Evolutionary conservation across 2,797 vertebrate species (phyloP).

Genomic region (Glyptemys insculpta): DNA sequence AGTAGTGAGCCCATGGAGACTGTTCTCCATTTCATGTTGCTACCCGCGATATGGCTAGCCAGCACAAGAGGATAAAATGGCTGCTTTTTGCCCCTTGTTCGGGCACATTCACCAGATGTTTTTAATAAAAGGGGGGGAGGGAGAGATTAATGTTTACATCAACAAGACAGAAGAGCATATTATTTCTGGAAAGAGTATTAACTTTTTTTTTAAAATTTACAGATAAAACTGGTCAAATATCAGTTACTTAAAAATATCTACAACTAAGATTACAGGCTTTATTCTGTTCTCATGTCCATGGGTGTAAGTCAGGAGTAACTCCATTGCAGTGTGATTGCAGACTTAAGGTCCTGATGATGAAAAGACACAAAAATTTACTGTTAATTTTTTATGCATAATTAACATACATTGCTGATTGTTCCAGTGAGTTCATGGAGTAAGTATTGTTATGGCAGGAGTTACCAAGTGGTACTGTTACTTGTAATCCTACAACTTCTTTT

Average conservation of each 20-base stretch:
- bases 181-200: not conserved
- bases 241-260: not conserved
- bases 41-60: not conserved
- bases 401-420: not conserved
- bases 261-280: not conserved
- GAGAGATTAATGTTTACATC: not conserved
- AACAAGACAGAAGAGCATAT: not conserved
- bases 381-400: not conserved
- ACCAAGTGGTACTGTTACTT: accelerated
- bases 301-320: not conserved
- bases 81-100: not conserved
- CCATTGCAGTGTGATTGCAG: not conserved
- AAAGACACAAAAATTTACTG: not conserved
- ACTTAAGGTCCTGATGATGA: not conserved
- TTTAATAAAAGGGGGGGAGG: no score
- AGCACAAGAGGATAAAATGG: not conserved
- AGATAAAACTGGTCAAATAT: not conserved
- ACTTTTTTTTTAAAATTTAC: no score
- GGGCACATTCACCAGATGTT: not conserved
- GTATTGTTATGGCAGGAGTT: not conserved
- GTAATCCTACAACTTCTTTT: not conserved
- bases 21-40: not conserved
- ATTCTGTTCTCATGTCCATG: not conserved
- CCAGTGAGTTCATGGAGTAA: not conserved
- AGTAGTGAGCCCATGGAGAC: not conserved